These are phyloP conservation scores for Lingula anatina DNA, from an alignment of 2,888 invertebrate species.

Conservation along the genomic window DNA sequence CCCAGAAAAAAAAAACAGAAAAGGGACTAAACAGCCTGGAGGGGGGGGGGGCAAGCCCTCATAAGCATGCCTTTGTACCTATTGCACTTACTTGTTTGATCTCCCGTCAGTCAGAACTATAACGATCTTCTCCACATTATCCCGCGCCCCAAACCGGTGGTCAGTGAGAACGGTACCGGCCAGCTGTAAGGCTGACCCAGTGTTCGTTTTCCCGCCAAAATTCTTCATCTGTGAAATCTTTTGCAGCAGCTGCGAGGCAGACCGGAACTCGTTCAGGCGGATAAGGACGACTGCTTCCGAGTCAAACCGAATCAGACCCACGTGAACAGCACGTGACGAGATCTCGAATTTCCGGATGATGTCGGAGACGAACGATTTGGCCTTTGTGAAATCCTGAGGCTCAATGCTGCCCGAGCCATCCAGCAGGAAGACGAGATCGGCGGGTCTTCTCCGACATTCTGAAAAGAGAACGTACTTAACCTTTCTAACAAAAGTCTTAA, in stretches of 20 bases:
- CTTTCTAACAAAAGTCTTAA: no score
- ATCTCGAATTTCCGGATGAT: neutral
- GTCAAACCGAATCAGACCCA: neutral
- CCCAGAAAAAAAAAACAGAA: no score
- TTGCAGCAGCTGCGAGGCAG: neutral
- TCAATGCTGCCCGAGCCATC: neutral
- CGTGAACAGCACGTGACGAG: neutral
- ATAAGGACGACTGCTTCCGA: neutral
- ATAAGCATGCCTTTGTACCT: no score
- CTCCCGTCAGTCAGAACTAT: neutral
- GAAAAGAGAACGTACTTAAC: no score
- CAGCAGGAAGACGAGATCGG: neutral
- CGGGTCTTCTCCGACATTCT: neutral
- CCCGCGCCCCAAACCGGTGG: neutral
- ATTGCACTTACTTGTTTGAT: no score
- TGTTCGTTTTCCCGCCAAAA: neutral
- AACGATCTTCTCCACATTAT: neutral
- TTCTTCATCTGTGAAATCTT: neutral
- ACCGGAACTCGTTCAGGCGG: neutral
- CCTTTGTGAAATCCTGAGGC: neutral
- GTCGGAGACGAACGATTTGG: neutral
- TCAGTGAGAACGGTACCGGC: neutral
- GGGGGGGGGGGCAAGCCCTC: no score
- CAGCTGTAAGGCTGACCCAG: neutral
- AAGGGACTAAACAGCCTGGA: no score